Evolutionary conservation across 2,797 vertebrate genomes (phyloP).

Genomic region (Anguilla marmorata): DNA sequence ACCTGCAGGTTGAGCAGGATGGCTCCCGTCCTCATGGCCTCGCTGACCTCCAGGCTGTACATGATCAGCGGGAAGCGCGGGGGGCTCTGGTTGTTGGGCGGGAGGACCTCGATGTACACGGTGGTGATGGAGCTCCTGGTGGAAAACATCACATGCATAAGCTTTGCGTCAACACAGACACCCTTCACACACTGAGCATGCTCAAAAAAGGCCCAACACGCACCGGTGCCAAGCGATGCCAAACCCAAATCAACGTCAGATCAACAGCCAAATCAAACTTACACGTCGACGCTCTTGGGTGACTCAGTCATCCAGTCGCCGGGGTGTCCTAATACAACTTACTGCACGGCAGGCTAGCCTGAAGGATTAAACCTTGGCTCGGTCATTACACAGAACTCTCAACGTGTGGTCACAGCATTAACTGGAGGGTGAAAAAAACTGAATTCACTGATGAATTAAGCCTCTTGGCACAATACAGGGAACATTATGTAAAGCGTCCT

Average conservation of each 20-base stretch:
- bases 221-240: background rate
- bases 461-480: background rate
- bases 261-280: background rate
- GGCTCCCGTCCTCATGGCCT: slow-evolving; percentile 91
- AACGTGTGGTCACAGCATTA: background rate
- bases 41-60: slow-evolving; percentile 93
- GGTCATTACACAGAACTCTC: background rate
- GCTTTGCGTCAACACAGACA: background rate
- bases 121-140: slow-evolving; percentile 95
- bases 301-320: background rate
- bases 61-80: slow-evolving; percentile 85
- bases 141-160: slow-evolving; percentile 26
- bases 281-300: background rate
- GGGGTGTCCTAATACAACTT: no score
- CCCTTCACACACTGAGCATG: background rate
- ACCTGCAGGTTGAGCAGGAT: slow-evolving; percentile 92
- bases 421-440: background rate
- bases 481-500: background rate
- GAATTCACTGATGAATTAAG: background rate
- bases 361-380: background rate
- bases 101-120: slow-evolving; percentile 94
- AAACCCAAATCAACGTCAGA: background rate
- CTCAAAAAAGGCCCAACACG: no score
- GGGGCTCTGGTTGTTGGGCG: slow-evolving; percentile 97
- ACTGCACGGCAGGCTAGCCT: background rate